A percentile compares a stretch with the other conserved stretches of the same genome.
These are phyloP conservation scores for Danio jaintianensis DNA, from an alignment of 2,797 vertebrate genomes.

Conservation along the genomic window DNA sequence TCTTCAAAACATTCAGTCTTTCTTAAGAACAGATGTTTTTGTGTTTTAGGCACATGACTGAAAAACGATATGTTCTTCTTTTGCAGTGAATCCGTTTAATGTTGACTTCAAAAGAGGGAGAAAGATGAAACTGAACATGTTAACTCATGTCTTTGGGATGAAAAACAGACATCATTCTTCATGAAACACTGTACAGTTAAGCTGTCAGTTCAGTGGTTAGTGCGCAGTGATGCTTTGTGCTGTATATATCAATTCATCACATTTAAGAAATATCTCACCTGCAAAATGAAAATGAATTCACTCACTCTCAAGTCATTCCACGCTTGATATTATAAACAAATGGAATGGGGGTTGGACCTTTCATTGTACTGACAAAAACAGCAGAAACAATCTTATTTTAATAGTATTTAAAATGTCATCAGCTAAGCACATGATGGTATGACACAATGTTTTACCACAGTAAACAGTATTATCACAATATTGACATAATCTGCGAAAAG, in stretches of 20 bases:
- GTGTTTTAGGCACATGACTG: background rate
- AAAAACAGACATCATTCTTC: constrained; percentile 60
- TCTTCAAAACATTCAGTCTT: background rate
- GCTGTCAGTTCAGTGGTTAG: constrained; percentile 48
- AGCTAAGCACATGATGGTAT: too few relatives aligned
- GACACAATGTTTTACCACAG: too few relatives aligned
- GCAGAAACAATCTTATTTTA: background rate
- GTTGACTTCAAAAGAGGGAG: constrained; percentile 5
- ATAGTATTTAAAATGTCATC: background rate
- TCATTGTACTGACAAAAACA: background rate
- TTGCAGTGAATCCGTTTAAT: constrained; percentile 19
- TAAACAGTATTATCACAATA: too few relatives aligned
- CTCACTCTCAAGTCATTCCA: background rate
- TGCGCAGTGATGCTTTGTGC: background rate
- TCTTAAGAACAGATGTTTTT: background rate
- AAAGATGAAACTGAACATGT: constrained; percentile 59
- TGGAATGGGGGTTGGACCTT: background rate
- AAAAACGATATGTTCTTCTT: background rate
- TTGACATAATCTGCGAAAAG: too few relatives aligned
- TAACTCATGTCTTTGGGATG: constrained; percentile 60
- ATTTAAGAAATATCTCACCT: background rate
- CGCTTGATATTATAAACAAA: background rate
- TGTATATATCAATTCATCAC: background rate
- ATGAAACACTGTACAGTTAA: constrained; percentile 63
- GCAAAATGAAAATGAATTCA: background rate